Evolutionary conservation across 2,888 invertebrate genomes (phyloP), one percentile per base, ranked within the genome.

Genomic region (Mythimna vitellina): DNA sequence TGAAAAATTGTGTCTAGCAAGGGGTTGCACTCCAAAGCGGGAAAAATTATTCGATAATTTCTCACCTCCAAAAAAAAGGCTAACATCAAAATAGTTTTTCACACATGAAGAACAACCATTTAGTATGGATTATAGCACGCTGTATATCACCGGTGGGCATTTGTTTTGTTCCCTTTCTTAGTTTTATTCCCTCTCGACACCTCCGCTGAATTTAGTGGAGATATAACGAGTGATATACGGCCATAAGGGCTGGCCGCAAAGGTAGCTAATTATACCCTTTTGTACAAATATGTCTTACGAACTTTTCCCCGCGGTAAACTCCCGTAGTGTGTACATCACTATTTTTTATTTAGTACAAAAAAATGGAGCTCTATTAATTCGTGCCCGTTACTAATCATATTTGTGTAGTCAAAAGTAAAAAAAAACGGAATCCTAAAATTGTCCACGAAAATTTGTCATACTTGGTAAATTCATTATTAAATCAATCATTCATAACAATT

Each of bases 141-240:
- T n/a, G 42, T 79, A 25, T 46, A 46, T 80, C 70, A 67, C 53
- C 54, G n/a, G 63, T 51, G 51, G 54, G 70, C 64, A 74, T 74
- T 80, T 83, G 60, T 82, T 80, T 80, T 60, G 78, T 64, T 60
- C 60, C 57, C 51, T 67, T 71, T 60, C 66, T 78, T 67, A 78
- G 73, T 71, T 82, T 78, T 78, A 80, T 81, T 82, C 60, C 78
- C 73, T 82, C 61, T 78, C 82, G 57, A 78, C 82, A 78, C 79
- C 80, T 80, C 64, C n/a, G 46, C 51, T 67, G 46, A 74, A 83
- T 83, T 74, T 74, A 80, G 60, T 66, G 53, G 64, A 80, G 80
- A 70, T 63, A 60, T 68, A 65, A 65, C 65, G 38, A 69, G 81
- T 78, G 78, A 78, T 78, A 65, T 65, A 78, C 60, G 56, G 46